Evolutionary conservation across 1,140 invertebrate genomes (phyloP).

Genomic region (Halesus radiatus): DNA sequence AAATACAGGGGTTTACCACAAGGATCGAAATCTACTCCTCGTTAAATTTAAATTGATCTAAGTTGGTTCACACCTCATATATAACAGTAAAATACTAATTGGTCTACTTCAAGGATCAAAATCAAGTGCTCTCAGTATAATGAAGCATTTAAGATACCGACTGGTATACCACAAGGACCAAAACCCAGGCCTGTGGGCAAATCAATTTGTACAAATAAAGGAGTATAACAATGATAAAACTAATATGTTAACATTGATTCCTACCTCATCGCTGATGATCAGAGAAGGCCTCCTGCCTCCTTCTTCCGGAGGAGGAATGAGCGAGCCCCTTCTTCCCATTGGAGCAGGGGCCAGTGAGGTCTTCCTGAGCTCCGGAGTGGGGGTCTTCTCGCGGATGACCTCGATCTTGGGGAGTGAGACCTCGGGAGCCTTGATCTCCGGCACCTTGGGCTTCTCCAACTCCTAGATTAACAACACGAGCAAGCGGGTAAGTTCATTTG

Average conservation of each 20-base stretch:
- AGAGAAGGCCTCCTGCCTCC: constrained; percentile 87
- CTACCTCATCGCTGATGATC: constrained; percentile 95
- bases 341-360: constrained; percentile 82
- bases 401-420: constrained; percentile 87
- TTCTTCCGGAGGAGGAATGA: constrained; percentile 86
- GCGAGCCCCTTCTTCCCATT: constrained; percentile 83
- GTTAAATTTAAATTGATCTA: no score
- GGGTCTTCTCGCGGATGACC: constrained; percentile 84
- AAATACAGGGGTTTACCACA: no score
- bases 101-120: no score
- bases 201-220: background rate
- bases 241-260: constrained; percentile 38
- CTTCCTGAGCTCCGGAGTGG: constrained; percentile 77
- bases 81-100: no score
- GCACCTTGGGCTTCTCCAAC: constrained; percentile 71
- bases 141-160: no score
- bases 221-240: no score
- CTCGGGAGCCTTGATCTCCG: constrained; percentile 81
- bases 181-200: no score
- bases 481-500: no score
- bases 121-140: no score
- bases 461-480: constrained; percentile 41
- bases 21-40: no score
- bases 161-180: no score
- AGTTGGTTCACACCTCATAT: no score